Conservation (phyloP, 2,888 invertebrate genomes). For the Tupiocoris notatus region DNA sequence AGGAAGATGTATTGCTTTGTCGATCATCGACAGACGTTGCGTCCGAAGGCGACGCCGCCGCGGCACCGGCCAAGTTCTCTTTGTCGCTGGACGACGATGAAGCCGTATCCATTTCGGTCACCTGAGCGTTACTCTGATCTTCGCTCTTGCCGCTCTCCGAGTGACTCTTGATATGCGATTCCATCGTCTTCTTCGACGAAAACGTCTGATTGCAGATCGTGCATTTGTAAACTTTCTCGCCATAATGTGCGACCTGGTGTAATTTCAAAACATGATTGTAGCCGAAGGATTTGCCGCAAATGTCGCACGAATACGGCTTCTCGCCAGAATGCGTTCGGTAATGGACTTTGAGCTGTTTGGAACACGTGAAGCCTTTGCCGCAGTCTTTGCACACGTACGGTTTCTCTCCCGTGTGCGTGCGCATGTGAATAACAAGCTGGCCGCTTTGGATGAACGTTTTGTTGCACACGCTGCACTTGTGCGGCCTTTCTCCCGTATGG, state of each 20-base stretch:
- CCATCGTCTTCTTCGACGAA: slow-evolving; percentile 87
- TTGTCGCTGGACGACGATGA: slow-evolving; percentile 53
- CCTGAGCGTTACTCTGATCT: slow-evolving; percentile 27
- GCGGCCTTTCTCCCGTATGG: slow-evolving; percentile 86
- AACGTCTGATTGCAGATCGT: slow-evolving; percentile 89
- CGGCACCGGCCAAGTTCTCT: slow-evolving; percentile 56
- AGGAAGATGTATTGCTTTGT: slow-evolving; percentile 13
- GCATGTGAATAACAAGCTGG: slow-evolving; percentile 85
- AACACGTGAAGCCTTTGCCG: slow-evolving; percentile 88
- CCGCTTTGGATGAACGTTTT: slow-evolving; percentile 91
- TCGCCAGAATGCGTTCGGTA: slow-evolving; percentile 89
- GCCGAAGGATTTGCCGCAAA: slow-evolving; percentile 85
- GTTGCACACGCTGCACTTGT: slow-evolving; percentile 81
- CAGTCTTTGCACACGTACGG: slow-evolving; percentile 78
- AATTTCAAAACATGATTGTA: slow-evolving; percentile 88
- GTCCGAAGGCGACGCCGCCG: background rate
- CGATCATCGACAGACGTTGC: slow-evolving; percentile 43
- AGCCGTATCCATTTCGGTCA: slow-evolving; percentile 49
- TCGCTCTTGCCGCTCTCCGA: slow-evolving; percentile 57
- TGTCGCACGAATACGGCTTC: slow-evolving; percentile 87
- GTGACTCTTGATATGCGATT: slow-evolving; percentile 79
- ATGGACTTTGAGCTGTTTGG: slow-evolving; percentile 87
- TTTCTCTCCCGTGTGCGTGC: slow-evolving; percentile 86
- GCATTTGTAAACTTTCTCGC: slow-evolving; percentile 89
- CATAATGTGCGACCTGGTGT: slow-evolving; percentile 86